phyloP scores from a whole-genome alignment of 2,113 vertebrate genomes.

The Cyanocitta stelleri region DNA sequence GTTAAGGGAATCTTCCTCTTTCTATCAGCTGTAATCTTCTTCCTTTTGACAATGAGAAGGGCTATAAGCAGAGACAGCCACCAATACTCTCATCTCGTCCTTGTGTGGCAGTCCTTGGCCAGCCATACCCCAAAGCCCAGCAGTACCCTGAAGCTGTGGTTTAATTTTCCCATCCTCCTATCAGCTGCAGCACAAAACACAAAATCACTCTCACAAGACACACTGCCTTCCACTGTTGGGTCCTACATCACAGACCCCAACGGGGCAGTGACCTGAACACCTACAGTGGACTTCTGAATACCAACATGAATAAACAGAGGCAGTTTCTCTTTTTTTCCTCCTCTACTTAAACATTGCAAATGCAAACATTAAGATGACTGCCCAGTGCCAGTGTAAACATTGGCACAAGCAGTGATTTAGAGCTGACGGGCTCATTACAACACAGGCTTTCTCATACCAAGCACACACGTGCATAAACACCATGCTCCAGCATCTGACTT shows the following conservation, averaged over 20 bases:
- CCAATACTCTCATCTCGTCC: not conserved
- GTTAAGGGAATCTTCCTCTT: not conserved
- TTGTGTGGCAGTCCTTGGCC: not conserved
- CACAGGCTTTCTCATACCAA: not conserved
- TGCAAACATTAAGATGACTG: not conserved
- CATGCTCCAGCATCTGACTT: not conserved
- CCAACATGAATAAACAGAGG: not conserved
- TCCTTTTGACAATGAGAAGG: fast-evolving
- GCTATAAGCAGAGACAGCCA: not conserved
- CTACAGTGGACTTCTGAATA: not conserved
- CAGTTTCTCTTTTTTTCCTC: not conserved
- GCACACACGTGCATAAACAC: not conserved
- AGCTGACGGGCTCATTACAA: not conserved
- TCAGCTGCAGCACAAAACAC: not conserved
- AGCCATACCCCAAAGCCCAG: not conserved
- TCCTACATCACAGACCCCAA: not conserved
- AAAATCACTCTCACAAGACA: not conserved
- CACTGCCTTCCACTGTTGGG: not conserved
- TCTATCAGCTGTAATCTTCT: fast-evolving
- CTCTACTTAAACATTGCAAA: not conserved
- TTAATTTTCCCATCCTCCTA: not conserved
- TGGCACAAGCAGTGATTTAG: not conserved
- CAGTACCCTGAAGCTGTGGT: not conserved
- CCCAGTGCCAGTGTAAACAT: not conserved
- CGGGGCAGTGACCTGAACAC: not conserved